Conservation (phyloP, 2,888 invertebrate species). For the Hydrotaea cyrtoneurina region DNA sequence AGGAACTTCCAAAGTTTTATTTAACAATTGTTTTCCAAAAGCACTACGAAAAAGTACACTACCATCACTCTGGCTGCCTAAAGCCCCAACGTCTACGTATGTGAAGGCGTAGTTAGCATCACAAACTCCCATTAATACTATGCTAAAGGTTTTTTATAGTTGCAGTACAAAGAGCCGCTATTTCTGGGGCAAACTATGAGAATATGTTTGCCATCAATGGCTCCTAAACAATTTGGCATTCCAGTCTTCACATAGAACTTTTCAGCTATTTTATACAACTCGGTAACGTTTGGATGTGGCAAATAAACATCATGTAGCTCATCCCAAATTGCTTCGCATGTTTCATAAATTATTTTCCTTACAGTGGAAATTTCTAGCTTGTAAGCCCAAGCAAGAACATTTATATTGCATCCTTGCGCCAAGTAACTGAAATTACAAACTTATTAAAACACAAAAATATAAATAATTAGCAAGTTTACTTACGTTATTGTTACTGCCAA, state of each 20-base stretch:
- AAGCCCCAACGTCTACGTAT: slow-evolving; percentile 52
- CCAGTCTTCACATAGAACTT: not conserved
- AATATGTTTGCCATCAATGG: slow-evolving; percentile 46
- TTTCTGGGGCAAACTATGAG: slow-evolving; percentile 27
- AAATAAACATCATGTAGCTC: not conserved
- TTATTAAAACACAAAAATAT: too few species aligned
- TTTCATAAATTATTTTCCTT: not conserved
- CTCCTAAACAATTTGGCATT: slow-evolving; percentile 44
- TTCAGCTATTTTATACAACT: not conserved
- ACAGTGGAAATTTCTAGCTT: not conserved
- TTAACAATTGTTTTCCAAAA: slow-evolving; percentile 47
- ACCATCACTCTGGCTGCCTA: slow-evolving; percentile 33
- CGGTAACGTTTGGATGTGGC: not conserved
- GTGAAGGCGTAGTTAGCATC: slow-evolving; percentile 44
- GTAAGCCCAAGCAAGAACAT: not conserved
- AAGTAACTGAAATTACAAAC: too few species aligned
- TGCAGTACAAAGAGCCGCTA: slow-evolving; percentile 43
- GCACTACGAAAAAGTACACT: slow-evolving; percentile 44
- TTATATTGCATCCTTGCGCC: not conserved
- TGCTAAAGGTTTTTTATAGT: slow-evolving; percentile 52
- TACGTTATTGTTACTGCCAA: too few species aligned
- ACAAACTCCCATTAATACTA: slow-evolving; percentile 48
- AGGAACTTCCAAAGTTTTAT: slow-evolving; percentile 19
- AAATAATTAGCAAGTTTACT: too few species aligned
- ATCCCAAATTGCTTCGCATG: not conserved